Percentiles rank a stretch among this genome's conserved stretches.
phyloP scores from a whole-genome alignment of 2,888 invertebrate species.

The Caenorhabditis wallacei region DNA sequence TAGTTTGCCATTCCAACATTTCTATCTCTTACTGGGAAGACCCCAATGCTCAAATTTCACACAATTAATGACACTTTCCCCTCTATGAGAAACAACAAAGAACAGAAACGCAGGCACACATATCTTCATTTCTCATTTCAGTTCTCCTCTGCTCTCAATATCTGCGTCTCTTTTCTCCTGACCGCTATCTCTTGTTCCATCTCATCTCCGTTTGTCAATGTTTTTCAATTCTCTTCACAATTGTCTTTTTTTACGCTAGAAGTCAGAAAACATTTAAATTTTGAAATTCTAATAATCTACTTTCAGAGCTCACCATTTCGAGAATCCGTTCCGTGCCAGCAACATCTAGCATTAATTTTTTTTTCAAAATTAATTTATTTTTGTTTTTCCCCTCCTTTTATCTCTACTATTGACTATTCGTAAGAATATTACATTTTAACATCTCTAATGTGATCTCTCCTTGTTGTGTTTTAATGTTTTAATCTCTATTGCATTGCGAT shows the following conservation, averaged over 20 bases:
- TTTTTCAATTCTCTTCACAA: neutral
- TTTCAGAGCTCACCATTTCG: no score
- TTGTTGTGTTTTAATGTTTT: neutral
- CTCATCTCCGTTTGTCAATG: neutral
- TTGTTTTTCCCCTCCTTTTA: no score
- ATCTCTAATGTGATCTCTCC: constrained; percentile 2
- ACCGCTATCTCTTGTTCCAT: constrained; percentile 15
- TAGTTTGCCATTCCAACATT: no score
- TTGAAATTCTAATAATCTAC: no score
- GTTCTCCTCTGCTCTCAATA: neutral
- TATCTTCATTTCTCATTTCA: constrained; percentile 9
- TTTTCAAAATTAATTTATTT: no score
- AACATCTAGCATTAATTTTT: no score
- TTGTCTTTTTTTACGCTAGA: no score
- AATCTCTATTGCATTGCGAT: neutral
- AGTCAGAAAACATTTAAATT: no score
- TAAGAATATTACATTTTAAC: no score
- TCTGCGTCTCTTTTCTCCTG: constrained; percentile 16
- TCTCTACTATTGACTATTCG: no score
- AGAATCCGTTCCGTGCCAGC: no score
- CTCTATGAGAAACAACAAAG: neutral
- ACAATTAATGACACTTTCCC: neutral
- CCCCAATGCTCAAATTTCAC: neutral
- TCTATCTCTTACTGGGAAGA: neutral
- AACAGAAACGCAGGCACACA: constrained; percentile 1